A percentile compares a stretch with the other conserved stretches of the same genome.
Evolutionary conservation across 1,140 invertebrate genomes (phyloP).

Genomic region (Riptortus pedestris): DNA sequence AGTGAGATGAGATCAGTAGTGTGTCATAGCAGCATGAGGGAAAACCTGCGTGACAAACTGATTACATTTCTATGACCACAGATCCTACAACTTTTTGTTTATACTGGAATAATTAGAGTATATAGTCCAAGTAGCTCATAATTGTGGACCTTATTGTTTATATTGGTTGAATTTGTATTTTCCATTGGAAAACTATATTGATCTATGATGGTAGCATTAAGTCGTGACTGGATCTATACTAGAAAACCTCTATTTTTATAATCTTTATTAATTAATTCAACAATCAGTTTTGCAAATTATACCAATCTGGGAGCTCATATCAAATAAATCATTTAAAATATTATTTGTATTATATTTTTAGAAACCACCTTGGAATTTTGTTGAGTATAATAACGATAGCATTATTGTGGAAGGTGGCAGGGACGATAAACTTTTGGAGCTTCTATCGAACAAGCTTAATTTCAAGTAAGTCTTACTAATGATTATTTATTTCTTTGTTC

Average conservation of each 20-base stretch:
- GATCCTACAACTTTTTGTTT: too few species aligned
- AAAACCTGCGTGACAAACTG: too few species aligned
- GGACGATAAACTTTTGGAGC: conserved; percentile 50
- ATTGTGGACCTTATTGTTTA: too few species aligned
- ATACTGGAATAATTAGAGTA: too few species aligned
- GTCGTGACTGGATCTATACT: background rate
- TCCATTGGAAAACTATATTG: too few species aligned
- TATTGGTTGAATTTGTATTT: too few species aligned
- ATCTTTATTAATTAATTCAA: background rate
- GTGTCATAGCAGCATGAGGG: too few species aligned
- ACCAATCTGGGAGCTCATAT: background rate
- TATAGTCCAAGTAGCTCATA: too few species aligned
- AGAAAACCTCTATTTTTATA: background rate
- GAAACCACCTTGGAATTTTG: conserved; percentile 64
- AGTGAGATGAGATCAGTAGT: too few species aligned
- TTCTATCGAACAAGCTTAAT: conserved; percentile 52
- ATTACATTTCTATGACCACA: too few species aligned
- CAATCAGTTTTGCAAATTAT: background rate
- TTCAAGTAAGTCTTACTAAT: conserved; percentile 41
- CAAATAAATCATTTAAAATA: background rate
- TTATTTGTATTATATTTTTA: conserved; percentile 35
- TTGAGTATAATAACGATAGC: conserved; percentile 47
- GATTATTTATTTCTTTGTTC: background rate
- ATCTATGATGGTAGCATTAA: too few species aligned
- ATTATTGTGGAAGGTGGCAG: conserved; percentile 53